Evolutionary conservation across 2,113 vertebrate genomes (phyloP).

Genomic region (Stigmatopora argus): DNA sequence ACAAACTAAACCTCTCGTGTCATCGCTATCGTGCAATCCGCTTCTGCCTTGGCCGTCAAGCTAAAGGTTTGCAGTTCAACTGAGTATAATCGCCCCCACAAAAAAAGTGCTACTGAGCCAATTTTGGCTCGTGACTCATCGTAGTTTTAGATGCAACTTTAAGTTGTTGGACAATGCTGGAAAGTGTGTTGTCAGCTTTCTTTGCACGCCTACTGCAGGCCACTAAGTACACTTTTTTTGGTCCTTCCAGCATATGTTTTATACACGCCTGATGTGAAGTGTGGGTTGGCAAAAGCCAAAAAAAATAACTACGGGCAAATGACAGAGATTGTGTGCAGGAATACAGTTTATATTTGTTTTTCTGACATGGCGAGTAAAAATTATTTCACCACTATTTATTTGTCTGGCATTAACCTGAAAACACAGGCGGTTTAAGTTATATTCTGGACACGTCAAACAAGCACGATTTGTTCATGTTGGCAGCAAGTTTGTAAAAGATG

Average conservation of each 20-base stretch:
- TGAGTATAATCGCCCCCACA: neutral
- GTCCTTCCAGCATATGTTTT: neutral
- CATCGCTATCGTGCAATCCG: too few relatives aligned
- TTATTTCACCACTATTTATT: neutral
- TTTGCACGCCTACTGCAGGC: constrained; percentile 2
- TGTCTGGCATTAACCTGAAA: neutral
- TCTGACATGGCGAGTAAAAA: neutral
- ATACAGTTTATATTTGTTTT: neutral
- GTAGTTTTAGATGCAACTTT: neutral
- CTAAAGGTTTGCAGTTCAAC: too few relatives aligned
- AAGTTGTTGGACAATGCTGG: neutral
- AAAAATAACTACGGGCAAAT: neutral
- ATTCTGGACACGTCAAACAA: too few relatives aligned
- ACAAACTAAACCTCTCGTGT: too few relatives aligned
- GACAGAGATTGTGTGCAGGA: neutral
- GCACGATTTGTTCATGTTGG: too few relatives aligned
- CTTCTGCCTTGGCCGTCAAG: too few relatives aligned
- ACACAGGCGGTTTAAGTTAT: neutral
- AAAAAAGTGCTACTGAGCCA: neutral
- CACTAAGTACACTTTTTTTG: neutral
- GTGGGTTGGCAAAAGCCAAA: neutral
- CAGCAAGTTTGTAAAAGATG: too few relatives aligned
- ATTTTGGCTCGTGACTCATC: neutral
- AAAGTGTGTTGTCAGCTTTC: neutral
- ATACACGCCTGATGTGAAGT: neutral